Evolutionary conservation across 2,797 vertebrate species (phyloP), one percentile per base, ranked within the genome.

Genomic region (Enteromius trimaculatus): DNA sequence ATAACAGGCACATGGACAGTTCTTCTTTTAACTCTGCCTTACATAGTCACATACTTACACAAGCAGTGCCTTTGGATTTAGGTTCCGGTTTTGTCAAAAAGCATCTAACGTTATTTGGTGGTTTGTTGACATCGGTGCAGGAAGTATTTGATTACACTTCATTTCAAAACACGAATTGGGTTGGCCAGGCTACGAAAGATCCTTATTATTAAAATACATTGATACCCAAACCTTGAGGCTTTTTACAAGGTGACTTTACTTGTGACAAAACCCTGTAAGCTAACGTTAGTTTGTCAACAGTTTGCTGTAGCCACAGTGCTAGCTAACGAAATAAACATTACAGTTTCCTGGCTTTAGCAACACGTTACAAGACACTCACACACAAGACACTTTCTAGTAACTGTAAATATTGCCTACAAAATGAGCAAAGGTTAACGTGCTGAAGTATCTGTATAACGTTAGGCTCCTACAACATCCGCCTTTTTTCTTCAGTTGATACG

Each of bases 271-370:
- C 53, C 31, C 26, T 64, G 26, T 31, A 31, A 17, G 2, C 3
- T 70, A 29, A 49, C 4, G 10, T 11, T 31, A 71, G 64, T 39
- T 37, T 39, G 47, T 34, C 13, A 49, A 44, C 44, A 49, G 53
- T 72, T 72, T 81, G 21, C 0, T 60, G 13, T 47, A 49, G 68
- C 69, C 14, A 49, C 39, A 14, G 7, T 72, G 53, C 68, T 81
- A 81, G 55, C 68, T 62, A 81, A 80, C 37, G 29, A 19, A 4
- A 29, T n/a, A 31, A 31, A 60, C 44, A n/a, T 31, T 6, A n/a
- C 10, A 3, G 13, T 6, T 19, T 72, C 7, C 14, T 1, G 0
- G 0, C 3, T 23, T 62, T 23, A 49, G 42, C 29, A n/a, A 19
- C 4, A 62, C 3, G 26, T 62, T 19, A 29, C 29, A 29, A 29